phyloP scores from a whole-genome alignment of 1,140 invertebrate genomes.

The Luehdorfia chinensis region DNA sequence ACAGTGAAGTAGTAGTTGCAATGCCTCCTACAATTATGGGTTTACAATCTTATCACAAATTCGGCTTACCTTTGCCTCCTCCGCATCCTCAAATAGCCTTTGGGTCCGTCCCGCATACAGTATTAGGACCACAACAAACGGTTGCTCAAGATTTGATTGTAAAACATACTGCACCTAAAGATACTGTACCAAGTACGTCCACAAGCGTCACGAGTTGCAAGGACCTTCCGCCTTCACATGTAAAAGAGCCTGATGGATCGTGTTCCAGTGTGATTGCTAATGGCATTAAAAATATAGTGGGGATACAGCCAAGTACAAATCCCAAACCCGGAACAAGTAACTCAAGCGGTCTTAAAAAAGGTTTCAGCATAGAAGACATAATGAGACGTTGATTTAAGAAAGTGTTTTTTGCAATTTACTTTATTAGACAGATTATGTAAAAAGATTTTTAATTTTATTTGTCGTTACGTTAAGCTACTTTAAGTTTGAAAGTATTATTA shows the following conservation, averaged over 20 bases:
- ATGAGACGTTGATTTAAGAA: slow-evolving; percentile 79
- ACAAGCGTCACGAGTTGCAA: slow-evolving; percentile 60
- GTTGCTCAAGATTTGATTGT: slow-evolving; percentile 74
- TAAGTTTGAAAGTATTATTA: slow-evolving; percentile 63
- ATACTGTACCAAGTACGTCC: slow-evolving; percentile 57
- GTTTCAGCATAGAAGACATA: slow-evolving; percentile 86
- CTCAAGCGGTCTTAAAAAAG: slow-evolving; percentile 77
- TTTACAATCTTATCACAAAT: slow-evolving; percentile 68
- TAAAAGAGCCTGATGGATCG: slow-evolving; percentile 46
- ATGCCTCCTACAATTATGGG: slow-evolving; percentile 60
- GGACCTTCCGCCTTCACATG: slow-evolving; percentile 34
- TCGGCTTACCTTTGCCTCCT: slow-evolving; percentile 68
- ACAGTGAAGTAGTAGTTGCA: slow-evolving; percentile 52
- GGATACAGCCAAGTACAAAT: slow-evolving; percentile 71
- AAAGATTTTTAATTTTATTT: slow-evolving; percentile 26
- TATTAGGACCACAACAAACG: slow-evolving; percentile 67
- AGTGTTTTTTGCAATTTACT: slow-evolving; percentile 21
- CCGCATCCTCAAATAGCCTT: slow-evolving; percentile 69
- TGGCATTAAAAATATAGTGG: slow-evolving; percentile 72
- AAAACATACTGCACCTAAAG: slow-evolving; percentile 69
- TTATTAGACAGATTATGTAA: slow-evolving; percentile 32
- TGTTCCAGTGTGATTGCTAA: slow-evolving; percentile 59
- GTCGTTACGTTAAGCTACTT: slow-evolving; percentile 13
- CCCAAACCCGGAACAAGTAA: slow-evolving; percentile 70
- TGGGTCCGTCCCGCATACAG: slow-evolving; percentile 50